Conservation (phyloP, 2,797 vertebrate genomes). For the Leuciscus waleckii region DNA sequence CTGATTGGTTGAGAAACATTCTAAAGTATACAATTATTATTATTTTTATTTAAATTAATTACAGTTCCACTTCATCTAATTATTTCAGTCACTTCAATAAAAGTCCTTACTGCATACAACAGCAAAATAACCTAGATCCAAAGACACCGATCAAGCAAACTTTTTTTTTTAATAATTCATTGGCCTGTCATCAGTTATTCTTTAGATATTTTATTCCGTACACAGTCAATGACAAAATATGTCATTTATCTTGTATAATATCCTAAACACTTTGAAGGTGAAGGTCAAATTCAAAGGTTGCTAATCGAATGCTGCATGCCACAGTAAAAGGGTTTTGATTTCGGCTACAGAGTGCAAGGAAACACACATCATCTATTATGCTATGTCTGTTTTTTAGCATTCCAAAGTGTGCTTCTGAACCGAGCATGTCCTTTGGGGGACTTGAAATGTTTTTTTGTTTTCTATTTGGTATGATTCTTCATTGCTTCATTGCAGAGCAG, state of each 20-base stretch:
- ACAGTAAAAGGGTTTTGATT: not conserved
- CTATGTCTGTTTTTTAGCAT: slow-evolving; percentile 1
- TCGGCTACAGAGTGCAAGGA: not conserved
- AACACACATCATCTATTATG: not conserved
- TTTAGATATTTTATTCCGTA: not conserved
- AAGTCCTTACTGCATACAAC: not conserved
- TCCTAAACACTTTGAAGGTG: not conserved
- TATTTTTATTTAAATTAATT: not conserved
- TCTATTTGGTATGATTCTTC: not conserved
- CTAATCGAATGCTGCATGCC: not conserved
- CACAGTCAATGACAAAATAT: not conserved
- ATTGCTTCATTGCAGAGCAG: not conserved
- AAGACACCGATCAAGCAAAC: not conserved
- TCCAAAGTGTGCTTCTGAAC: slow-evolving; percentile 7
- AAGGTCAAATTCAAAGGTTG: not conserved
- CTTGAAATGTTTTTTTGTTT: not conserved
- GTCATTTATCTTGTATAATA: not conserved
- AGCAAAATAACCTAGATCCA: not conserved
- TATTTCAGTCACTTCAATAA: not conserved
- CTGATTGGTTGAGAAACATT: not conserved
- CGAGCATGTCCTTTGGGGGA: not conserved
- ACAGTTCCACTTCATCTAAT: not conserved
- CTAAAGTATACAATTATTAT: not conserved
- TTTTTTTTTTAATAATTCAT: not conserved
- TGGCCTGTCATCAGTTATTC: not conserved